phyloP scores from a whole-genome alignment of 1,140 invertebrate species.

The Drosophila orena region DNA sequence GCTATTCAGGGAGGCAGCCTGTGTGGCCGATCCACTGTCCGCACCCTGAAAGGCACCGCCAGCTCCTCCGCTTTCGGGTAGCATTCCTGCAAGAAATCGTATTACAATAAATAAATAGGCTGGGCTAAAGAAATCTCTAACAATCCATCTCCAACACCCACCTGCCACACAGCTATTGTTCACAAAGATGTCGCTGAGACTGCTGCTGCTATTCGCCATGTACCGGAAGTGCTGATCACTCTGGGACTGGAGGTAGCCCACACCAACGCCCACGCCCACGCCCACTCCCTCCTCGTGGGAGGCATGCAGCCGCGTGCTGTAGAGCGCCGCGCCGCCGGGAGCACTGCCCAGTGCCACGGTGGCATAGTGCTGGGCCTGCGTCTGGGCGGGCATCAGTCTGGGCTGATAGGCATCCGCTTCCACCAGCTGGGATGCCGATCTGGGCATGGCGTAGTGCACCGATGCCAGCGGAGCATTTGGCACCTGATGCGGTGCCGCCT shows the following conservation, averaged over 20 bases:
- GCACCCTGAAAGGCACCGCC: slow-evolving; percentile 8
- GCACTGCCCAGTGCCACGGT: slow-evolving; percentile 56
- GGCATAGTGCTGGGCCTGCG: slow-evolving; percentile 53
- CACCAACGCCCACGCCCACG: slow-evolving; percentile 15
- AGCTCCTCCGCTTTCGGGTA: slow-evolving; percentile 12
- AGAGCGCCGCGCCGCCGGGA: slow-evolving; percentile 38
- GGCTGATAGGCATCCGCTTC: slow-evolving; percentile 49
- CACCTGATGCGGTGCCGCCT: slow-evolving; percentile 34
- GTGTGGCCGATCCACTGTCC: slow-evolving; percentile 44
- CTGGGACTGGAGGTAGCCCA: slow-evolving; percentile 70
- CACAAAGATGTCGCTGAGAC: slow-evolving; percentile 82
- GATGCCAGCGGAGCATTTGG: slow-evolving; percentile 6
- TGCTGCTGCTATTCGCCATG: slow-evolving; percentile 76
- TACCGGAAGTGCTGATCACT: slow-evolving; percentile 83
- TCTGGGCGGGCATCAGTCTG: slow-evolving; percentile 9
- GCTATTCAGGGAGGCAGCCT: slow-evolving; percentile 55
- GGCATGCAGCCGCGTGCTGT: slow-evolving; percentile 60
- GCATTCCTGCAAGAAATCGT: slow-evolving; percentile 1
- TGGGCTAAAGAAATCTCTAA: not conserved
- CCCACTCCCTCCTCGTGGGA: slow-evolving; percentile 51
- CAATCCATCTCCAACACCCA: slow-evolving; percentile 7
- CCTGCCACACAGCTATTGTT: slow-evolving; percentile 71
- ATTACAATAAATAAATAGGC: not conserved
- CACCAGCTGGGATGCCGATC: slow-evolving; percentile 80
- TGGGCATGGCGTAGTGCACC: slow-evolving; percentile 56